A percentile compares a stretch with the other conserved stretches of the same genome.
phyloP scores from a whole-genome alignment of 2,888 invertebrate species.

The Aquatica leii region DNA sequence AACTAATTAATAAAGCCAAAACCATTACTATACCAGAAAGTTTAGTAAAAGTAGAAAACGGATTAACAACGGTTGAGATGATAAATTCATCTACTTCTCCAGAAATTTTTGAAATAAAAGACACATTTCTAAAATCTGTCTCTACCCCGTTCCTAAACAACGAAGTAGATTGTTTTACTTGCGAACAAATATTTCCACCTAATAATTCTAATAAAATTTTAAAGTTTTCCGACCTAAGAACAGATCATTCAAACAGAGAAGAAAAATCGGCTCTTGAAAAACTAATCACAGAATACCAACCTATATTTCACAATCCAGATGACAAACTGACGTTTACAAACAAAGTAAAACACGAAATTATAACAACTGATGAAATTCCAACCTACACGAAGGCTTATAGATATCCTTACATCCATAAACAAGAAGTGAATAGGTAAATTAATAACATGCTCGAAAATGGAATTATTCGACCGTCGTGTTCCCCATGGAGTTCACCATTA shows the following conservation, averaged over 20 bases:
- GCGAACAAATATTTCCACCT: too few species aligned
- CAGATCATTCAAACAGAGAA: neutral
- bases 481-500: conserved; percentile 41
- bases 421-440: conserved; percentile 42
- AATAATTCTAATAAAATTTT: too few species aligned
- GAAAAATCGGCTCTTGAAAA: neutral
- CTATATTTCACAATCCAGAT: neutral
- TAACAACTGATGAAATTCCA: conserved; percentile 36
- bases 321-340: conserved; percentile 34
- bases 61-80: neutral
- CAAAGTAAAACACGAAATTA: conserved; percentile 42
- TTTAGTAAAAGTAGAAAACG: neutral
- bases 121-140: too few species aligned
- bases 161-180: too few species aligned
- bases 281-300: neutral
- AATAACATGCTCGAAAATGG: conserved; percentile 39
- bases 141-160: too few species aligned
- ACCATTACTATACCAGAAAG: conserved; percentile 2
- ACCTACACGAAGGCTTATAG: conserved; percentile 41
- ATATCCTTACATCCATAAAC: conserved; percentile 44
- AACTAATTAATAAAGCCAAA: neutral
- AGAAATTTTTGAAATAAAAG: too few species aligned
- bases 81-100: too few species aligned
- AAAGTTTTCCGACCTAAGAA: neutral
- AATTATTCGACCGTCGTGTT: conserved; percentile 21